Percentiles rank a stretch among this genome's conserved stretches.
Conservation (phyloP, 1,140 invertebrate species). For the Procambarus clarkii region DNA sequence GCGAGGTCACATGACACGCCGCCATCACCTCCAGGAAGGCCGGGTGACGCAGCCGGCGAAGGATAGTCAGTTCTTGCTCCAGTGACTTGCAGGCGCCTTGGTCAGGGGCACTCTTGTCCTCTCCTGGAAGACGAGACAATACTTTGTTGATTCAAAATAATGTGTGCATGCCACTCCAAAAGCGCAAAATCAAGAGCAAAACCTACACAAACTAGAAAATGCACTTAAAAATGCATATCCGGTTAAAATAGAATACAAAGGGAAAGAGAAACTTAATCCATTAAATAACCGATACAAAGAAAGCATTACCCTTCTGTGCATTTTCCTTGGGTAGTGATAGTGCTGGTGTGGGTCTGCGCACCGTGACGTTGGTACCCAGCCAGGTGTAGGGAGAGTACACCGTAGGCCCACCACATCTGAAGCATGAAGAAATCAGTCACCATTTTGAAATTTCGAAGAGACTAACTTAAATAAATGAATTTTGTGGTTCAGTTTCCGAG, state of each 20-base stretch:
- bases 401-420: constrained; percentile 73
- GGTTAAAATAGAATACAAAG: too few species aligned
- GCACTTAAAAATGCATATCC: not conserved
- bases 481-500: too few species aligned
- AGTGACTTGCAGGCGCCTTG: constrained; percentile 51
- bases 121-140: not conserved
- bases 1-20: constrained; percentile 74
- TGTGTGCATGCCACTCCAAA: too few species aligned
- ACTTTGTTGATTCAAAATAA: too few species aligned
- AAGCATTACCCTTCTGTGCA: constrained; percentile 36
- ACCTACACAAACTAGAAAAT: not conserved
- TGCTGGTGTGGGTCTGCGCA: constrained; percentile 74
- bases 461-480: too few species aligned
- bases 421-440: not conserved
- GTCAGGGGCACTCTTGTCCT: constrained; percentile 27
- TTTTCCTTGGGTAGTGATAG: constrained; percentile 67
- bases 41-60: constrained; percentile 75
- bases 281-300: too few species aligned
- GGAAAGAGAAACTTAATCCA: too few species aligned
- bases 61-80: constrained; percentile 74
- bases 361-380: constrained; percentile 75
- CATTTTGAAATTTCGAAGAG: too few species aligned
- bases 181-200: too few species aligned
- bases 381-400: constrained; percentile 73
- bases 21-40: constrained; percentile 76